Base-by-base conservation (phyloP, 37 sponge, comb jelly and placozoan genomes). In the Aphrocallistes beatrix region DNA sequence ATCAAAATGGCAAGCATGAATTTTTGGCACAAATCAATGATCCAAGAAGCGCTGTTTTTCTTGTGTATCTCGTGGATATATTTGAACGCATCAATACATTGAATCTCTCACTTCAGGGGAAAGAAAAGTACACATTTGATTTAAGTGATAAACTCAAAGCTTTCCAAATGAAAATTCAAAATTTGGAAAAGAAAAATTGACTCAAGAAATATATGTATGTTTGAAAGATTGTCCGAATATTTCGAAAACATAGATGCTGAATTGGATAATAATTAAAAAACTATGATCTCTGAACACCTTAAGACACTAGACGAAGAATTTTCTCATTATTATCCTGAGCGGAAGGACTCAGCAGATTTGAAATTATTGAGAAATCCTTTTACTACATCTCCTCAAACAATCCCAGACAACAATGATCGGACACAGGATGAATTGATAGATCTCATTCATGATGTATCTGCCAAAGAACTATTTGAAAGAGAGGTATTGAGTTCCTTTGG, bases 31-130 rank as follows among this genome's bases (percentile, higher is more conserved):
- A 60, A 13, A 60, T 60, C 75, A 60, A 60, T 60, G 75, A 60
- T 13, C 75, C 75, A 3, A 60, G 21, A 60, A 60, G 75, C 34
- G 75, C 75, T 60, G 75, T 60, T 21, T 60, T 60, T 60, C n/a
- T 60, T 60, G 75, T 60, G 75, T 28, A 60, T 60, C 75, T 60
- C 75, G 75, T 60, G 75, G 75, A 28, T 60, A 60, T 60, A 60
- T 60, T 60, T 60, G 75, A 60, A 60, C 75, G 75, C 75, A 60
- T 60, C 75, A 60, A 60, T 60, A 60, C 75, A 19, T 60, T 60
- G 75, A 60, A 60, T 60, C 75, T 60, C 75, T 60, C 8, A 60
- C 75, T 60, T 60, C 75, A 60, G 75, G 75, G 75, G 75, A 60
- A 60, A 60, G 32, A 60, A 60, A 60, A 19, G 75, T 60, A 60